Conservation (phyloP, 2,888 invertebrate species). For the Drosophila ustulata region DNA sequence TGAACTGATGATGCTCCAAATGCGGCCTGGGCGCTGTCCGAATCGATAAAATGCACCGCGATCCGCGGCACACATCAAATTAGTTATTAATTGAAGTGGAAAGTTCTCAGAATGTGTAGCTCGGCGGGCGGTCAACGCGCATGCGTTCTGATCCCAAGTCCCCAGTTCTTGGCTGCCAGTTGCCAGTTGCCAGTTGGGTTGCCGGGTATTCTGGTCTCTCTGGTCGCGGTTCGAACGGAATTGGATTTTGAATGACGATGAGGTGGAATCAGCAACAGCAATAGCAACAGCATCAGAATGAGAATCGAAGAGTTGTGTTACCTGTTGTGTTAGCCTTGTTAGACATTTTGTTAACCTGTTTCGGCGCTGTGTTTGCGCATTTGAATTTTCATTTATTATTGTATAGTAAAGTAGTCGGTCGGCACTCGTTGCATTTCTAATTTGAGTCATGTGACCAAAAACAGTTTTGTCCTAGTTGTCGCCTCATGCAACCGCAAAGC, state of each 20-base stretch:
- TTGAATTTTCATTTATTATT: constrained; percentile 78
- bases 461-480: constrained; percentile 80
- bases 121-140: constrained; percentile 79
- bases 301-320: constrained; percentile 12
- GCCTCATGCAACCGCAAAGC: constrained; percentile 57
- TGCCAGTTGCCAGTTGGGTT: background rate
- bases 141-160: constrained; percentile 56
- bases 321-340: constrained; percentile 60
- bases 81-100: constrained; percentile 80
- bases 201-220: too few species aligned
- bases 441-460: constrained; percentile 77
- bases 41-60: constrained; percentile 77
- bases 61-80: constrained; percentile 80
- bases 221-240: constrained; percentile 11
- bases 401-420: constrained; percentile 46
- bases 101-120: constrained; percentile 80
- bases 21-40: constrained; percentile 69
- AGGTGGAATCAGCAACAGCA: constrained; percentile 7
- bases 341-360: constrained; percentile 72
- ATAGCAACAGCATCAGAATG: background rate
- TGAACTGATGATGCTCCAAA: constrained; percentile 54
- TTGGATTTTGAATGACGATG: constrained; percentile 17
- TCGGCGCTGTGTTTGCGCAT: constrained; percentile 55
- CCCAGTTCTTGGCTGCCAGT: background rate
- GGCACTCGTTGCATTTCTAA: constrained; percentile 77